Conservation (phyloP, 2,888 invertebrate species). For the Cremastinae sp. region DNA sequence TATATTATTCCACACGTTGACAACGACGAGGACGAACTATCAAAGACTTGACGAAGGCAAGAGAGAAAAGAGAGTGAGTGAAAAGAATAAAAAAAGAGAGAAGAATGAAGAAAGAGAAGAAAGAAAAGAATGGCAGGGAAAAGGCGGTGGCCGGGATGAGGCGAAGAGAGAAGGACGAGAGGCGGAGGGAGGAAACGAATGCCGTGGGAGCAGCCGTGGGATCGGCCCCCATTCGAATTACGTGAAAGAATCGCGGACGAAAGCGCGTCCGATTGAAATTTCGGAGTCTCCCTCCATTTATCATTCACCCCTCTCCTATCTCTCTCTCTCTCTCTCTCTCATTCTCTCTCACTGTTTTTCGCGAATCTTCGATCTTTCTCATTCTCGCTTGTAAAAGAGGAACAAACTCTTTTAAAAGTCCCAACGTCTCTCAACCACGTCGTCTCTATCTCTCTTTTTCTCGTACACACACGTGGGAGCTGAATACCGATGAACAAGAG, state of each 20-base stretch:
- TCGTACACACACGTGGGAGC: conserved; percentile 61
- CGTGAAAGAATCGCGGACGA: conserved; percentile 74
- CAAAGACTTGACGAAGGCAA: conserved; percentile 40
- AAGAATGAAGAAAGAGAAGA: conserved; percentile 9
- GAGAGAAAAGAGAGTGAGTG: conserved; percentile 19
- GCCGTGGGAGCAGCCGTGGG: conserved; percentile 71
- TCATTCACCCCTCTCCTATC: conserved; percentile 23
- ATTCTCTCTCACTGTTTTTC: conserved; percentile 43
- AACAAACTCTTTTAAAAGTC: conserved; percentile 40
- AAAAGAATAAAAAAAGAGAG: conserved; percentile 19
- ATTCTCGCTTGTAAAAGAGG: neutral
- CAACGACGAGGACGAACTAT: conserved; percentile 43
- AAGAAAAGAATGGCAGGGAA: conserved; percentile 31
- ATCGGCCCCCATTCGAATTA: conserved; percentile 77
- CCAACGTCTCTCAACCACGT: conserved; percentile 27
- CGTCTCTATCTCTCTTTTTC: conserved; percentile 15
- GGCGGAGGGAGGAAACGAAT: conserved; percentile 59
- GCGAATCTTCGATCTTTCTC: neutral
- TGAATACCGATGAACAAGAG: conserved; percentile 74
- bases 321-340: conserved; percentile 10
- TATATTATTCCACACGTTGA: conserved; percentile 44
- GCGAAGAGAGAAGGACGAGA: conserved; percentile 44
- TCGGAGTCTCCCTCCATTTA: conserved; percentile 66
- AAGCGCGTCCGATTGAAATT: conserved; percentile 73
- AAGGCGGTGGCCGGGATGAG: conserved; percentile 48